Percentiles rank a stretch among this genome's conserved stretches.
These are phyloP conservation scores for Oscheius myriophilus DNA, from an alignment of 2,888 invertebrate genomes.

Conservation along the genomic window DNA sequence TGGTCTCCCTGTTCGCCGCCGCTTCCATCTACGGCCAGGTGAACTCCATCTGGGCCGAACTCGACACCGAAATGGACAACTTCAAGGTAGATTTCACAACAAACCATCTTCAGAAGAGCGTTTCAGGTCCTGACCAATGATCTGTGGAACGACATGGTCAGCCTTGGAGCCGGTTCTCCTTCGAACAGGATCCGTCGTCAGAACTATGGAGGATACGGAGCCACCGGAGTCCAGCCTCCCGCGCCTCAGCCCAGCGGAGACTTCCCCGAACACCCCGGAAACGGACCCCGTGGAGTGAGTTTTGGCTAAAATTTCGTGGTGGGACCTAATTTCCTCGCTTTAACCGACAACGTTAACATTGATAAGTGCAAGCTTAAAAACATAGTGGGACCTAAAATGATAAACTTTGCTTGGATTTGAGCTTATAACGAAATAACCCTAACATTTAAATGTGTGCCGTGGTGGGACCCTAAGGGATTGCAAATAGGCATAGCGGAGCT, in stretches of 20 bases:
- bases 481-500: no score
- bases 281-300: constrained; percentile 25
- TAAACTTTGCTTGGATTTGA: no score
- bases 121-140: constrained; percentile 59
- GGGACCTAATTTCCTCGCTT: constrained; percentile 3
- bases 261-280: constrained; percentile 29
- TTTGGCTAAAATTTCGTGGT: neutral
- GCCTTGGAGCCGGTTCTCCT: constrained; percentile 67
- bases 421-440: no score
- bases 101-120: neutral
- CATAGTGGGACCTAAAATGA: no score
- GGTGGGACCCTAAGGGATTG: no score
- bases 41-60: constrained; percentile 65
- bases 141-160: constrained; percentile 68
- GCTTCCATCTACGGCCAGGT: constrained; percentile 63
- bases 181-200: constrained; percentile 67
- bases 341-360: neutral
- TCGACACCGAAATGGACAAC: constrained; percentile 67
- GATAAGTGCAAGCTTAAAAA: no score
- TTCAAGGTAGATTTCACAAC: constrained; percentile 53
- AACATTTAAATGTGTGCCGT: no score
- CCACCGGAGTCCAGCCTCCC: constrained; percentile 49
- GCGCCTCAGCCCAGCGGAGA: constrained; percentile 28
- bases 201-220: constrained; percentile 66
- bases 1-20: constrained; percentile 61